A percentile compares a stretch with the other conserved stretches of the same genome.
phyloP scores from a whole-genome alignment of 2,888 invertebrate genomes.

The Myopa tessellatipennis region DNA sequence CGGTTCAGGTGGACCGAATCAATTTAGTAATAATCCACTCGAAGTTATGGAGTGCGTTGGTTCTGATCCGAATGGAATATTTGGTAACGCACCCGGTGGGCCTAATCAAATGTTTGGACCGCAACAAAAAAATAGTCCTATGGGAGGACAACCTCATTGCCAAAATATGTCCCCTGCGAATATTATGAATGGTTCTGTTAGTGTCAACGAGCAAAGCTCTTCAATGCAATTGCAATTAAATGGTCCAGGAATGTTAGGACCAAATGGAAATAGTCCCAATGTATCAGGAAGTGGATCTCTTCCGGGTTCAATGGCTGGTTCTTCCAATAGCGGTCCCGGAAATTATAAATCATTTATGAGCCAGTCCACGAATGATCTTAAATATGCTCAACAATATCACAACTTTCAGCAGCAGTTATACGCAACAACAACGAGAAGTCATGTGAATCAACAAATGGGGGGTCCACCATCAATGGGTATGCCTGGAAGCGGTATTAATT shows the following conservation, averaged over 20 bases:
- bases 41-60: conserved; percentile 56
- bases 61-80: conserved; percentile 49
- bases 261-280: conserved; percentile 38
- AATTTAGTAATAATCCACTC: conserved; percentile 54
- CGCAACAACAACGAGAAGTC: conserved; percentile 83
- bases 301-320: conserved; percentile 20
- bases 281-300: conserved; percentile 15
- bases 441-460: conserved; percentile 62
- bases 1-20: conserved; percentile 55
- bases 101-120: conserved; percentile 51
- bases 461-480: conserved; percentile 54
- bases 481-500: conserved; percentile 31
- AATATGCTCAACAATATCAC: conserved; percentile 95
- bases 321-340: conserved; percentile 41
- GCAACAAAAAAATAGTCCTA: conserved; percentile 49
- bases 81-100: conserved; percentile 48
- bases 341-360: conserved; percentile 77
- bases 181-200: conserved; percentile 45
- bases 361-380: conserved; percentile 87
- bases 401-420: conserved; percentile 96
- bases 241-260: conserved; percentile 46
- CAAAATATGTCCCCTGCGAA: conserved; percentile 46
- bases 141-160: conserved; percentile 47
- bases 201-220: conserved; percentile 48
- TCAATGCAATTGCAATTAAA: conserved; percentile 49